These are phyloP conservation scores for Saguinus midas DNA, from an alignment of 2,113 vertebrate species.

Conservation along the genomic window DNA sequence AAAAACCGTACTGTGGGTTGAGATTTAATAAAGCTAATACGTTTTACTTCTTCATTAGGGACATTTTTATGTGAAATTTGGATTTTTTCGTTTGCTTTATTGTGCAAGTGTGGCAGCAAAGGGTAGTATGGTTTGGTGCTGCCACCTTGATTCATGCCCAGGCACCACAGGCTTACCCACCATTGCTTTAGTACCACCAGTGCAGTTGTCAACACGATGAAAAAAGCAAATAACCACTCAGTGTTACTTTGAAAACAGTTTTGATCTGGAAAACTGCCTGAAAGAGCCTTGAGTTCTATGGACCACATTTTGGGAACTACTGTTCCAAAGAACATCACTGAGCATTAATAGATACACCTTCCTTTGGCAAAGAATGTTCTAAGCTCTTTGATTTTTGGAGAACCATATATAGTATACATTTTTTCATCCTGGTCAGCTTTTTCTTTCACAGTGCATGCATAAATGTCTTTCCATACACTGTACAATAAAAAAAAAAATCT, in stretches of 20 bases:
- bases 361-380: background rate
- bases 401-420: background rate
- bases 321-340: background rate
- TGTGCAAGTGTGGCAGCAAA: background rate
- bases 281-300: background rate
- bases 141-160: background rate
- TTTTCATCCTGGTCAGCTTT: background rate
- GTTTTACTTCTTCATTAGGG: background rate
- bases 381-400: background rate
- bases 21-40: background rate
- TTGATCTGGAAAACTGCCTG: background rate
- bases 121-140: background rate
- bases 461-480: background rate
- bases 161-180: background rate
- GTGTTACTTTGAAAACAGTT: background rate
- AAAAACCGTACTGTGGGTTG: background rate
- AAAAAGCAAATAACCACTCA: background rate
- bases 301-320: background rate
- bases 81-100: background rate
- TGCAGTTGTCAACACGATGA: background rate
- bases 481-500: background rate
- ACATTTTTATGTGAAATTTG: background rate
- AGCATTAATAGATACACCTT: background rate
- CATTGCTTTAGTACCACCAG: background rate
- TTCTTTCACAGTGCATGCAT: background rate